Evolutionary conservation across 92 coral and sea anemone genomes (phyloP).

Genomic region (Blastomussa wellsi): DNA sequence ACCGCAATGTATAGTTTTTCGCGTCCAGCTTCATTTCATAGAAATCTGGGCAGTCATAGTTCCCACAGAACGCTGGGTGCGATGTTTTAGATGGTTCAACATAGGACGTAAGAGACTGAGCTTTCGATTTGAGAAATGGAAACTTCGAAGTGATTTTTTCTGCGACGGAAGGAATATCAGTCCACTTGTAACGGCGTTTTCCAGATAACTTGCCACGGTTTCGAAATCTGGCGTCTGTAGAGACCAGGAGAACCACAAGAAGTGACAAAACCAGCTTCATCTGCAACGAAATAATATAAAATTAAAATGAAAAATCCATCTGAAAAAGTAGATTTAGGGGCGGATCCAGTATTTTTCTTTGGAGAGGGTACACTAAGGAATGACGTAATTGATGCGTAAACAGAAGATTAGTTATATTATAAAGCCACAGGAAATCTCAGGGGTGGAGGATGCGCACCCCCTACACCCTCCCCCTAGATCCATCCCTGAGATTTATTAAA

Average conservation of each 20-base stretch:
- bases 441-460: too few species aligned
- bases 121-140: not conserved
- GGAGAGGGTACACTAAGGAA: too few species aligned
- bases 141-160: not conserved
- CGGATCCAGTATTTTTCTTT: too few species aligned
- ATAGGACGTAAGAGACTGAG: not conserved
- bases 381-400: too few species aligned
- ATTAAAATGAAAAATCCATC: too few species aligned
- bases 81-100: not conserved
- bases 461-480: too few species aligned
- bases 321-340: too few species aligned
- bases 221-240: slow-evolving; percentile 13
- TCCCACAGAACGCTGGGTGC: slow-evolving; percentile 48
- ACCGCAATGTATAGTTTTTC: slow-evolving; percentile 63
- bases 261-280: slow-evolving; percentile 17
- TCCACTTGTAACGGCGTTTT: not conserved
- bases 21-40: slow-evolving; percentile 53
- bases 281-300: not conserved
- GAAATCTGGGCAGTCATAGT: slow-evolving; percentile 67
- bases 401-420: too few species aligned
- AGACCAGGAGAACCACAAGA: slow-evolving; percentile 13
- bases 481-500: too few species aligned
- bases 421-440: too few species aligned
- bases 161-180: not conserved
- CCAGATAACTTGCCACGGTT: not conserved